Evolutionary conservation across 2,113 vertebrate genomes (phyloP).

Genomic region (Pipa parva): DNA sequence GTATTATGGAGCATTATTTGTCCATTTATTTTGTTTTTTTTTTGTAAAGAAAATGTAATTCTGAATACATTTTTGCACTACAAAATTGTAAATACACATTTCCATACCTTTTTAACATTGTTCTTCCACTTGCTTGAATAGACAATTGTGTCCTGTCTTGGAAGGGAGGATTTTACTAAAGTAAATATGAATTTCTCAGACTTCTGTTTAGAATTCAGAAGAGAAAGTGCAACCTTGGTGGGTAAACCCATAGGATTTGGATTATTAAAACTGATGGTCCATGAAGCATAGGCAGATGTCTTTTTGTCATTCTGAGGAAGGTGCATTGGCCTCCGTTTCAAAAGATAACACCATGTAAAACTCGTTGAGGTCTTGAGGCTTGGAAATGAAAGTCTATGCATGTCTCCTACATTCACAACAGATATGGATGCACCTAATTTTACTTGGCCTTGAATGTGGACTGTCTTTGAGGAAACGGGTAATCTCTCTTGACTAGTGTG

Average conservation of each 20-base stretch:
- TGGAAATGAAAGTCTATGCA: constrained; percentile 78
- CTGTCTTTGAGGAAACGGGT: constrained; percentile 55
- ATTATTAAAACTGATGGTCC: constrained; percentile 76
- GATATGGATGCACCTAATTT: constrained; percentile 63
- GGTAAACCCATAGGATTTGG: constrained; percentile 87
- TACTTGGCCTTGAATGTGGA: constrained; percentile 61
- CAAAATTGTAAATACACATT: not conserved
- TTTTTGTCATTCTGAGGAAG: constrained; percentile 81
- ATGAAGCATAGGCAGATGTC: constrained; percentile 83
- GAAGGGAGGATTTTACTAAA: constrained; percentile 79
- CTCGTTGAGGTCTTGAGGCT: constrained; percentile 90
- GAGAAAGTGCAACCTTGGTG: constrained; percentile 90
- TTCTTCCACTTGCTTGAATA: constrained; percentile 92
- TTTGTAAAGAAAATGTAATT: no score
- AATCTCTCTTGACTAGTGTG: constrained; percentile 70
- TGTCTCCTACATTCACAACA: constrained; percentile 63
- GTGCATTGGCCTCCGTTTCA: constrained; percentile 82
- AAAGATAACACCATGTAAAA: constrained; percentile 92
- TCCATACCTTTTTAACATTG: constrained; percentile 76
- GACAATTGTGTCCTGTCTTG: constrained; percentile 81
- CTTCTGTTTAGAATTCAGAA: constrained; percentile 91
- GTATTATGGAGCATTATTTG: no score
- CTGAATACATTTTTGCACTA: no score
- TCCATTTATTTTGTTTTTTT: no score
- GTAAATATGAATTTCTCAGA: constrained; percentile 83